These are phyloP conservation scores for Penelope pileata DNA, from an alignment of 2,113 vertebrate species.

Conservation along the genomic window DNA sequence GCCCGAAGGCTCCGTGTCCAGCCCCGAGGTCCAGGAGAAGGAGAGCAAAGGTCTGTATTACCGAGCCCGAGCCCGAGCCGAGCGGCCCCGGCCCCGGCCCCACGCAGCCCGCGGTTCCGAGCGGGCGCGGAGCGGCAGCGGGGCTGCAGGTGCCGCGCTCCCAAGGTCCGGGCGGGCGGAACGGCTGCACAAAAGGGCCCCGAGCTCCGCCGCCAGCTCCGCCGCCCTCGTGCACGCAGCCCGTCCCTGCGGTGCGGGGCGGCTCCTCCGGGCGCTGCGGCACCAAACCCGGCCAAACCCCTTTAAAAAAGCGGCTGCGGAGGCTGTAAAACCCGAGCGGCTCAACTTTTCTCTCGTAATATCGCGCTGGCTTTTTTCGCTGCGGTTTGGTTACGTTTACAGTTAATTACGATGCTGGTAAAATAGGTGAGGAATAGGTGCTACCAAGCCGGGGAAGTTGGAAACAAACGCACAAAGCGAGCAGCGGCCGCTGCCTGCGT, in stretches of 20 bases:
- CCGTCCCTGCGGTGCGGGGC: slow-evolving; percentile 12
- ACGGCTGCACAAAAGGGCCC: slow-evolving; percentile 25
- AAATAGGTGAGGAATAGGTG: slow-evolving; percentile 73
- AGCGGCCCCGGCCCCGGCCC: slow-evolving; percentile 85
- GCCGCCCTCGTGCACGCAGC: slow-evolving; percentile 37
- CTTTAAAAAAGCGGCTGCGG: slow-evolving; percentile 63
- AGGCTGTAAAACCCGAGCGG: slow-evolving; percentile 69
- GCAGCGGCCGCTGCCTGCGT: slow-evolving; percentile 20
- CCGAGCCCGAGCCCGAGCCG: slow-evolving; percentile 85
- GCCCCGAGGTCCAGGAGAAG: slow-evolving; percentile 92
- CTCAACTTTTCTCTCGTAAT: slow-evolving; percentile 49
- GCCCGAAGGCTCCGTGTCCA: slow-evolving; percentile 90
- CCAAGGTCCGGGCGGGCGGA: slow-evolving; percentile 64
- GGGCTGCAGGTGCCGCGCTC: slow-evolving; percentile 75
- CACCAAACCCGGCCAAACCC: slow-evolving; percentile 70
- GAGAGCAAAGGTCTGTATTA: slow-evolving; percentile 98
- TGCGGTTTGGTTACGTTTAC: slow-evolving; percentile 56
- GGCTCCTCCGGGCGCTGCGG: slow-evolving; percentile 27
- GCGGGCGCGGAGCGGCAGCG: slow-evolving; percentile 71
- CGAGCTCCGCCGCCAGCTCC: slow-evolving; percentile 22
- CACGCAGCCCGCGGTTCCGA: slow-evolving; percentile 83
- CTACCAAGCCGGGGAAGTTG: slow-evolving; percentile 61
- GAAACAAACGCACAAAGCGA: slow-evolving; percentile 48
- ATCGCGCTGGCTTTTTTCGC: neutral
- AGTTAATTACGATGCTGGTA: slow-evolving; percentile 54